Evolutionary conservation across 2,113 vertebrate genomes (phyloP).

Genomic region (Aegotheles bennettii): DNA sequence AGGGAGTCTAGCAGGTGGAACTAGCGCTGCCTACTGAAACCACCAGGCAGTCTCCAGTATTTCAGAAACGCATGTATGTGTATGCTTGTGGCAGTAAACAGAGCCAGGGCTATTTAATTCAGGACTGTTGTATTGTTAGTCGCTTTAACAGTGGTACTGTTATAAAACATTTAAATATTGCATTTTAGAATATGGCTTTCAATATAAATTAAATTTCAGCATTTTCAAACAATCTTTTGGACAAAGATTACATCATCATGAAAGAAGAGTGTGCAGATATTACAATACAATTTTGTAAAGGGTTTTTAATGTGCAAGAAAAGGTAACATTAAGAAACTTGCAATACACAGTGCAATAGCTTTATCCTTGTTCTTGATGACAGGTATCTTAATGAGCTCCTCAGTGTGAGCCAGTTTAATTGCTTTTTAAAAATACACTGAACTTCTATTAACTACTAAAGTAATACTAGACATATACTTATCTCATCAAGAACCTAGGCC

Average conservation of each 20-base stretch:
- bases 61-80: background rate
- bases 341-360: background rate
- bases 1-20: background rate
- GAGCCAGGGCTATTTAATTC: background rate
- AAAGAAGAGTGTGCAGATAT: background rate
- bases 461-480: background rate
- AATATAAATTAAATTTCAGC: background rate
- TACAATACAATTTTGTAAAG: background rate
- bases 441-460: background rate
- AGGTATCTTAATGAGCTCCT: background rate
- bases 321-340: slow-evolving; percentile 4
- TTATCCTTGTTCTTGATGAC: background rate
- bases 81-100: background rate
- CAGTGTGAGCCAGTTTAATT: background rate
- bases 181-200: background rate
- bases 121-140: background rate
- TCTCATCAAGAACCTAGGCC: background rate
- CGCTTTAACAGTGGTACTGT: background rate
- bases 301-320: background rate
- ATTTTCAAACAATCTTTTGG: background rate
- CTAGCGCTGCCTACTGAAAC: background rate
- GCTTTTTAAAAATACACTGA: background rate
- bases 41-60: background rate
- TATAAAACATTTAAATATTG: background rate
- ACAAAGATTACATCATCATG: background rate